Base-by-base conservation (phyloP, 2,797 vertebrate genomes). In the Enteromius unitaeniatus region DNA sequence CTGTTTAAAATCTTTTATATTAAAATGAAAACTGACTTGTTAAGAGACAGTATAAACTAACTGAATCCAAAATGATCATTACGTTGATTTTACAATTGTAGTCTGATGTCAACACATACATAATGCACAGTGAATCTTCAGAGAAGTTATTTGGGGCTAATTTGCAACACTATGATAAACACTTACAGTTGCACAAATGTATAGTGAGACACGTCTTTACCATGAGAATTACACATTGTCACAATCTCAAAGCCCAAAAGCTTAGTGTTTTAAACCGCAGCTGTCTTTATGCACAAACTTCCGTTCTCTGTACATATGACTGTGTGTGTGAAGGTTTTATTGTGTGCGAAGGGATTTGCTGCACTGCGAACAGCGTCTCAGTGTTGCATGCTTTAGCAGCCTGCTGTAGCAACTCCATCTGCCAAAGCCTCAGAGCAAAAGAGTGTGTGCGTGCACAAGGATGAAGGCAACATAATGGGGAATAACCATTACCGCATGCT, bases 361-460 rank as follows among this genome's bases (percentile, higher is more conserved):
- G 91, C 92, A 91, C 89, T 93, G 94, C 87, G 88, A 91, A 92
- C 88, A 84, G 91, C 87, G 73, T 90, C 87, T 92, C 89, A 86
- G 89, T 89, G 92, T 94, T 91, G 95, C 94, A 93, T 93, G 93
- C 95, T 92, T 94, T 91, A 93, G 93, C 93, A 91, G 92, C 93
- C 95, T 93, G 95, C 93, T 92, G 90, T 94, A 95, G 95, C 95
- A 81, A 88, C 92, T 95, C 96, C 96, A 95, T 94, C 95, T 95
- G 96, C 94, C 83, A 79, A 88, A 87, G 87, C 90, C 91, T 93
- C 89, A 91, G 70, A 88, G 88, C 86, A 76, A 87, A 85, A 79
- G 85, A 81, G 84, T 74, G 82, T 40, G 73, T 77, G 70, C 64
- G 9, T 72, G 26, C 45, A 14, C 1, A 10, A 65, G 78, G 62